Percentiles rank a stretch among this genome's conserved stretches.
These are phyloP conservation scores for Grapholita molesta DNA, from an alignment of 1,140 invertebrate species.

Conservation along the genomic window DNA sequence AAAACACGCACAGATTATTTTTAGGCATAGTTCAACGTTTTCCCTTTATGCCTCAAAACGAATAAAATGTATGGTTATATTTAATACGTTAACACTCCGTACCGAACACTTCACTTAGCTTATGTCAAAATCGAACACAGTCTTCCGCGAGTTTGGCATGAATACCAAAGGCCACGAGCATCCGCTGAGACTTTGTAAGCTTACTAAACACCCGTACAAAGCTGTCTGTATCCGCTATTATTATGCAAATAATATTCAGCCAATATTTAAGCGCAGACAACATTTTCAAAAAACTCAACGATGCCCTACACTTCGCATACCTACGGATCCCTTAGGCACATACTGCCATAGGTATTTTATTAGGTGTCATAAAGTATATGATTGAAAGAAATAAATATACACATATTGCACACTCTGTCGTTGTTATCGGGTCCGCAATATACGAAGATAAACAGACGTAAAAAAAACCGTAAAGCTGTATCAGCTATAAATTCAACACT, in stretches of 20 bases:
- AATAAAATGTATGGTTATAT: neutral
- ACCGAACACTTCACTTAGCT: neutral
- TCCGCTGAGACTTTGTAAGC: neutral
- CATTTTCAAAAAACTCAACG: neutral
- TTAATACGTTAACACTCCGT: neutral
- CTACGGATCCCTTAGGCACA: neutral
- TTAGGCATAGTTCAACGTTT: no score
- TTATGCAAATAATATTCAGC: neutral
- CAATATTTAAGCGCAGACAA: neutral
- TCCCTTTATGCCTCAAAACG: neutral
- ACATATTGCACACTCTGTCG: slow-evolving; percentile 18
- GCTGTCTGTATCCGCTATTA: neutral
- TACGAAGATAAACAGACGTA: slow-evolving; percentile 36
- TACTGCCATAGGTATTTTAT: slow-evolving; percentile 8
- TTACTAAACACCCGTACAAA: neutral
- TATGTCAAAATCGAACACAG: neutral
- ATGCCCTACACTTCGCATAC: neutral
- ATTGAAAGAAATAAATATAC: slow-evolving; percentile 29
- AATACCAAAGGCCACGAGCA: neutral
- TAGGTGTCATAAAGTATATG: slow-evolving; percentile 21
- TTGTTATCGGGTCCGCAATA: slow-evolving; percentile 14
- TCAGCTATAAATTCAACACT: slow-evolving; percentile 32
- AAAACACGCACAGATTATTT: no score
- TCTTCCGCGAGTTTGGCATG: neutral
- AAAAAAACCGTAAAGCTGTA: slow-evolving; percentile 31